Base-by-base conservation (phyloP, 2,797 vertebrate genomes). In the Urophycis tenuis region DNA sequence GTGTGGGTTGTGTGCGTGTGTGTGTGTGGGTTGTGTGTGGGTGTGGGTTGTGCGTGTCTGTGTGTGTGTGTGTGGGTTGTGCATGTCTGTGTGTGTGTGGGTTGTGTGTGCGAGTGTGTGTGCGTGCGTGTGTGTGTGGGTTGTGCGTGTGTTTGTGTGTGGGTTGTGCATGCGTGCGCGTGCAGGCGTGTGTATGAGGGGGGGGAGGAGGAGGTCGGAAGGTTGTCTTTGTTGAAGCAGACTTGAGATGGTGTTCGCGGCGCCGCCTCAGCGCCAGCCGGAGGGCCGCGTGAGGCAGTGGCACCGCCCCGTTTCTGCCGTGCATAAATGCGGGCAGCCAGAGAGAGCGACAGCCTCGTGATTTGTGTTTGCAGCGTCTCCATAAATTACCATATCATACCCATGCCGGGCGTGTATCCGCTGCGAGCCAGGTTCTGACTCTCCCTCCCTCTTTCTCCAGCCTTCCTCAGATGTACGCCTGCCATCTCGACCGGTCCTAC, bases 301-400 rank as follows among this genome's bases (percentile, higher is more conserved):
- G 49, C 49, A n/a, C 49, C 49, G 22, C 22, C 49, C 60, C 25
- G 60, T 25, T 25, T 19, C 45, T 22, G 17, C 17, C 45, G 45
- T 64, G 60, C 60, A 64, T 64, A 64, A 64, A 64, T 64, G 1
- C 25, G 60, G 25, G 60, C 60, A 11, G n/a, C 60, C 60, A 12
- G 11, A 6, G 60, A 25, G 60, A 64, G n/a, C n/a, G 60, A 64
- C 60, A 12, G 60, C 60, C 7, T 12, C 60, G 3, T 64, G 60
- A 64, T 64, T 64, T 64, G 60, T 64, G 60, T 29, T 29, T 64
- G 60, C 60, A 29, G 11, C 25, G 60, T 29, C 60, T 64, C 60
- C 60, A 29, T 64, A 29, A 25, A 64, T 64, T 64, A 29, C 60
- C 60, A 64, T 64, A 64, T 64, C 60, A 64, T 64, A 64, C 60